These are phyloP conservation scores for Digitonthophagus gazella DNA, from an alignment of 2,888 invertebrate genomes.

Conservation along the genomic window DNA sequence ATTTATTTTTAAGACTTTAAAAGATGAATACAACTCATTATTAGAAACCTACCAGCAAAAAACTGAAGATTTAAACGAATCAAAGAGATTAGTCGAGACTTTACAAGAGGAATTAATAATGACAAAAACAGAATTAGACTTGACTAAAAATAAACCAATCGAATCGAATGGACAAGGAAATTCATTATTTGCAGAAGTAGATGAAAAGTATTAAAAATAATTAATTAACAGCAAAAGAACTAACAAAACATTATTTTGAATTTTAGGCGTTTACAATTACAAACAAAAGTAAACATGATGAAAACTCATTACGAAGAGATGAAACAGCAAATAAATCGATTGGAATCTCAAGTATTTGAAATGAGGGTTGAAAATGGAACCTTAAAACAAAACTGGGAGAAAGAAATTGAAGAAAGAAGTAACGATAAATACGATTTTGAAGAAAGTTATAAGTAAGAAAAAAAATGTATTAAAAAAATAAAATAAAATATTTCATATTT, in stretches of 20 bases:
- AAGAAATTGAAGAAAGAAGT: slow-evolving; percentile 33
- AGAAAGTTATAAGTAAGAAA: slow-evolving; percentile 31
- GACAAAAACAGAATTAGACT: slow-evolving; percentile 39
- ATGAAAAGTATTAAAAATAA: slow-evolving; percentile 39
- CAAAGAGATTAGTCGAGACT: slow-evolving; percentile 35
- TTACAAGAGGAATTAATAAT: slow-evolving; percentile 41
- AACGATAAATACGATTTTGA: slow-evolving; percentile 32
- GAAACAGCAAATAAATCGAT: slow-evolving; percentile 36
- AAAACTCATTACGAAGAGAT: slow-evolving; percentile 38
- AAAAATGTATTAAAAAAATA: slow-evolving; percentile 12
- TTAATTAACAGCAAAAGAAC: background rate
- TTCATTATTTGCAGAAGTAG: slow-evolving; percentile 48
- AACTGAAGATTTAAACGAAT: slow-evolving; percentile 38
- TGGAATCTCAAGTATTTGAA: slow-evolving; percentile 32
- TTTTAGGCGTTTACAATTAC: slow-evolving; percentile 40
- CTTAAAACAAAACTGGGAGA: slow-evolving; percentile 34
- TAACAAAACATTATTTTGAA: slow-evolving; percentile 17
- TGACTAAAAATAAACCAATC: slow-evolving; percentile 39
- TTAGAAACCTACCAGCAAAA: slow-evolving; percentile 32
- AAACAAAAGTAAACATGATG: slow-evolving; percentile 40
- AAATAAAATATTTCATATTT: slow-evolving; percentile 11
- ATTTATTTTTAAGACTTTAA: slow-evolving; percentile 24
- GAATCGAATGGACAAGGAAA: slow-evolving; percentile 43
- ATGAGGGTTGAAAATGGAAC: slow-evolving; percentile 37
- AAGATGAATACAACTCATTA: slow-evolving; percentile 19